These are phyloP conservation scores for human (Homo sapiens) DNA, from an alignment of 2,113 vertebrate genomes.

Conservation along the genomic window DNA sequence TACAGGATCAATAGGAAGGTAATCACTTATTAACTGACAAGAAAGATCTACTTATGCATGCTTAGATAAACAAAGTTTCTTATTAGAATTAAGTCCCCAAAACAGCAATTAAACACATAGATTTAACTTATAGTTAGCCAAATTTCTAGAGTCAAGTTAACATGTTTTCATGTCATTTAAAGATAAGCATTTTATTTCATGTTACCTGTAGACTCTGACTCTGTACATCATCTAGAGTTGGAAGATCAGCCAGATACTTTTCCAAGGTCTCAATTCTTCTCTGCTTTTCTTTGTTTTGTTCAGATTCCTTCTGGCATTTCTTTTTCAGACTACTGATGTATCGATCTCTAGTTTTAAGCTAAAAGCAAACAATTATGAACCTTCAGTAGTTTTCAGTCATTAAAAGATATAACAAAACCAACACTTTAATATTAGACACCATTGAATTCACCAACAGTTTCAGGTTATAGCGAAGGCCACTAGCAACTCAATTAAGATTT, in stretches of 20 bases:
- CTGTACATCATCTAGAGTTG: slow-evolving; percentile 93
- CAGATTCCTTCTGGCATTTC: slow-evolving; percentile 93
- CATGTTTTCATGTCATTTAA: slow-evolving; percentile 8
- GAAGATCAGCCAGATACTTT: slow-evolving; percentile 95
- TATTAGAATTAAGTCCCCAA: neutral
- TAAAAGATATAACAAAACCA: slow-evolving; percentile 54
- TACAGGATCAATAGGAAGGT: neutral
- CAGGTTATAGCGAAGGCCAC: neutral
- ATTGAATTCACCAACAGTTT: neutral
- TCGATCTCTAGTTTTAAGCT: slow-evolving; percentile 97
- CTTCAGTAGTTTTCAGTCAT: slow-evolving; percentile 34
- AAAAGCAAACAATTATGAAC: slow-evolving; percentile 69
- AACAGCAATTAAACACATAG: neutral
- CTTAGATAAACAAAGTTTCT: neutral
- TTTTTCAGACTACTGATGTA: slow-evolving; percentile 97
- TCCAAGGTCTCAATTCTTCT: slow-evolving; percentile 96
- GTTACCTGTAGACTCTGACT: slow-evolving; percentile 92
- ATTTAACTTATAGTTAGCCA: neutral
- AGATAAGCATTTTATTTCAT: neutral
- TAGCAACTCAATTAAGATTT: slow-evolving; percentile 16
- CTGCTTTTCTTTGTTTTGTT: slow-evolving; percentile 95
- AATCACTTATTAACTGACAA: neutral
- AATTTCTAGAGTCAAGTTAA: neutral
- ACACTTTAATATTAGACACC: neutral
- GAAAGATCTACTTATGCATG: neutral